A percentile compares a stretch with the other conserved stretches of the same genome.
Evolutionary conservation across 1,140 invertebrate genomes (phyloP).

Genomic region (Drosophila kanapiae): DNA sequence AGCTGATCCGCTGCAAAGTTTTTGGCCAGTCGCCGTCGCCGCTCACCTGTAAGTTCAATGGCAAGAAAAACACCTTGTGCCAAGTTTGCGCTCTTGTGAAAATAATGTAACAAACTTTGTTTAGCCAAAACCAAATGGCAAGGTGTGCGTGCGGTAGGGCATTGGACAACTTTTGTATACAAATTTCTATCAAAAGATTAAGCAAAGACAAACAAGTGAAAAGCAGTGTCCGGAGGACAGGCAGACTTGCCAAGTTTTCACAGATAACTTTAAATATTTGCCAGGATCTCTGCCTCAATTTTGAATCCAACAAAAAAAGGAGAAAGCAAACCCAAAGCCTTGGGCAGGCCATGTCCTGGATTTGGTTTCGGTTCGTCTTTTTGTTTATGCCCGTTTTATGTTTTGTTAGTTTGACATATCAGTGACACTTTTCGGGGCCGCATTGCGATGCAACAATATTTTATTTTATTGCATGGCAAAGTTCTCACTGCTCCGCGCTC

Average conservation of each 20-base stretch:
- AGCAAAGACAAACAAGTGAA: constrained; percentile 80
- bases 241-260: constrained; percentile 64
- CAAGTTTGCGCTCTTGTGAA: constrained; percentile 68
- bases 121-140: constrained; percentile 44
- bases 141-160: constrained; percentile 12
- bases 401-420: constrained; percentile 82
- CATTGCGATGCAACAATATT: constrained; percentile 72
- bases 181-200: constrained; percentile 84
- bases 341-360: constrained; percentile 10
- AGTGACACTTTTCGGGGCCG: constrained; percentile 69
- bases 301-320: background rate
- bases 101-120: constrained; percentile 77
- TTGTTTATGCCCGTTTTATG: constrained; percentile 73
- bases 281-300: constrained; percentile 3
- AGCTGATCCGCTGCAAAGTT: constrained; percentile 54
- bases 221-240: constrained; percentile 35
- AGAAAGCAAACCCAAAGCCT: constrained; percentile 9
- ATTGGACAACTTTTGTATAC: constrained; percentile 72
- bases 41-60: constrained; percentile 65
- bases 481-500: constrained; percentile 31
- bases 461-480: constrained; percentile 73
- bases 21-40: constrained; percentile 42
- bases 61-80: constrained; percentile 68
- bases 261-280: constrained; percentile 80
- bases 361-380: constrained; percentile 42